Evolutionary conservation across 1,140 invertebrate genomes (phyloP).

Genomic region (Sminthurinus signatus): DNA sequence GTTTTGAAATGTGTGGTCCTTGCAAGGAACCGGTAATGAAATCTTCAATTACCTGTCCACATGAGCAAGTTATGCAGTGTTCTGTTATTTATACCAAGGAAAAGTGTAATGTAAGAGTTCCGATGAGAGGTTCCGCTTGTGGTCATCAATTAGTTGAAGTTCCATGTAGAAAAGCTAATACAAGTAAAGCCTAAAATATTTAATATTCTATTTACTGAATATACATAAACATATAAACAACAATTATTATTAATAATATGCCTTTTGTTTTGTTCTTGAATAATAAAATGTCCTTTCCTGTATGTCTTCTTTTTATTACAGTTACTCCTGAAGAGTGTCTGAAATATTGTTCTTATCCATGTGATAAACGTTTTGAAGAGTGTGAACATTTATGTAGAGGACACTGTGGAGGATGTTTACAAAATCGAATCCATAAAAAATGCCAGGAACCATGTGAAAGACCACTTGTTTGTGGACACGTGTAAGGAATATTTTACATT

Average conservation of each 20-base stretch:
- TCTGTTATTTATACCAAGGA: conserved; percentile 5
- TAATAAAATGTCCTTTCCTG: no score
- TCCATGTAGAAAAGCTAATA: conserved; percentile 21
- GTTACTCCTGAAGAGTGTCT: conserved; percentile 14
- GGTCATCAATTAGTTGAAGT: conserved; percentile 30
- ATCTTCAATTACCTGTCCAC: conserved; percentile 18
- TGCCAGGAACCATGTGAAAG: conserved; percentile 57
- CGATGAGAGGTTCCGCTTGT: not conserved
- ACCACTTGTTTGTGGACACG: conserved; percentile 58
- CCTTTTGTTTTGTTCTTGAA: no score
- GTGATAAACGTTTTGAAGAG: conserved; percentile 18
- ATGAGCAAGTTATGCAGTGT: conserved; percentile 24
- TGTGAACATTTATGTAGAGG: not conserved
- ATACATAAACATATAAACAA: not conserved
- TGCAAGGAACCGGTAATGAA: conserved; percentile 25
- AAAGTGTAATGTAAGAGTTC: conserved; percentile 25
- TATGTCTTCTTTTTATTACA: not conserved
- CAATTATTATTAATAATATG: no score
- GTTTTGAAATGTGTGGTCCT: conserved; percentile 32
- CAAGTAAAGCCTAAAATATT: conserved; percentile 6
- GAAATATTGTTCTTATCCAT: conserved; percentile 29
- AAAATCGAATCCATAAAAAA: conserved; percentile 55
- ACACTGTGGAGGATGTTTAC: conserved; percentile 53
- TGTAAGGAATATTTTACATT: no score
- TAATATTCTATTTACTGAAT: not conserved